phyloP scores from a whole-genome alignment of 2,888 invertebrate genomes.

The Plemyria rubiginata region DNA sequence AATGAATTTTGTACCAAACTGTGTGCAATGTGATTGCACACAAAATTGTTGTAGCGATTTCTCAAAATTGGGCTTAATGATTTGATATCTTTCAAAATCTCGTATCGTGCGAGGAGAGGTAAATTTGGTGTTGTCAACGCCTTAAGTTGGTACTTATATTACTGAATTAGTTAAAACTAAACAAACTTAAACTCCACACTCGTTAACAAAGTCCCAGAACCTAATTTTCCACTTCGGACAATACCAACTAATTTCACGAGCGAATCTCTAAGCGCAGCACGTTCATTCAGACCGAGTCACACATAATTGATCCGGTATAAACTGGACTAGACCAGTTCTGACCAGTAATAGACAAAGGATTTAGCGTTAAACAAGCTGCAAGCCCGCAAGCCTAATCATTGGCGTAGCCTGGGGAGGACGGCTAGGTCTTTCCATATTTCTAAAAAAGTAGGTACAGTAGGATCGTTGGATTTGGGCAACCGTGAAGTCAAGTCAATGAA shows the following conservation, averaged over 20 bases:
- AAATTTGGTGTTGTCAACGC: no score
- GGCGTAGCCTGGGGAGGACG: constrained; percentile 8
- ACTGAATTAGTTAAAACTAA: not conserved
- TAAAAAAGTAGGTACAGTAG: no score
- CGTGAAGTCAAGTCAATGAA: no score
- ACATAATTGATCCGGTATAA: constrained; percentile 63
- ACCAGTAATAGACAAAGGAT: constrained; percentile 68
- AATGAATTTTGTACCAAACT: no score
- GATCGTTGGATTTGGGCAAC: no score
- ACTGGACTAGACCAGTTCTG: constrained; percentile 47
- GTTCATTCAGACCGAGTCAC: constrained; percentile 60
- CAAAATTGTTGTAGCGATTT: no score
- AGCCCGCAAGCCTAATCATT: constrained; percentile 60
- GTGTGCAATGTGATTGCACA: no score
- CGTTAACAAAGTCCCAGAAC: constrained; percentile 33
- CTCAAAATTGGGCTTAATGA: no score
- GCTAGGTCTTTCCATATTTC: constrained; percentile 5
- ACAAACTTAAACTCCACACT: not conserved
- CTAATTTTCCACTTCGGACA: constrained; percentile 39
- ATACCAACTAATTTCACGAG: constrained; percentile 28
- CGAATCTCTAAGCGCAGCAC: constrained; percentile 50
- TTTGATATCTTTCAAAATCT: no score
- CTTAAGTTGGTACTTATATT: no score
- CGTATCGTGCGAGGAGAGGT: no score
- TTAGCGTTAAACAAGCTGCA: constrained; percentile 62